Base-by-base conservation (phyloP, 2,888 invertebrate species). In the Aquatica leii region DNA sequence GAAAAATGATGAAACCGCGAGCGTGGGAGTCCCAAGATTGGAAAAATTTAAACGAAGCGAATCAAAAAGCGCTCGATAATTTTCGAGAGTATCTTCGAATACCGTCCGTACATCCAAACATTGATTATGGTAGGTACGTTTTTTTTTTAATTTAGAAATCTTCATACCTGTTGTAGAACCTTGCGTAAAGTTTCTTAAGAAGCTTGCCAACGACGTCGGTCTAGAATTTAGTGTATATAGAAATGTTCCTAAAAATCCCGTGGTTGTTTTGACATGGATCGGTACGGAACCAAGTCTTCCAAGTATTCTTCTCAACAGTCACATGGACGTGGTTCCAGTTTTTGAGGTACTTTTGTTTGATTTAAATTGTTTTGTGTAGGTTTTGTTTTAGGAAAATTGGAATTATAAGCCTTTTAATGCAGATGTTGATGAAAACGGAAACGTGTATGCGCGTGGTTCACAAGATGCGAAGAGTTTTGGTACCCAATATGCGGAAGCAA, bases 11-110 rank as follows among this genome's bases (percentile, higher is more conserved):
- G n/a, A n/a, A n/a, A n/a, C n/a, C n/a, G n/a, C 24, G 24, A 24
- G 24, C 24, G 24, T 6, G 24, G 6, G 24, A n/a, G n/a, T n/a
- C n/a, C n/a, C n/a, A n/a, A n/a, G n/a, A n/a, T n/a, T 24, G 24
- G 24, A 24, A 24, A 24, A 24, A 24, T 6, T 24, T 24, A 24
- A 24, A 6, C 24, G 24, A 24, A 24, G n/a, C n/a, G n/a, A n/a
- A n/a, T n/a, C n/a, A n/a, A n/a, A n/a, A n/a, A n/a, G 88, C 90
- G 67, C 86, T 95, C 64, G 86, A 90, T 70, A 89, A 90, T 76
- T 93, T 97, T 76, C 86, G 91, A 58, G 91, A 94, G 75, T 97
- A 96, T 84, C 82, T 97, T 56, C 85, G 87, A 70, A 94, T 96
- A 72, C 90, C 93, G 8, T 93, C 94, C 55, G 93, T 95, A 0